These are phyloP conservation scores for Pogonocichla stellata DNA, from an alignment of 2,113 vertebrate genomes.

Conservation along the genomic window DNA sequence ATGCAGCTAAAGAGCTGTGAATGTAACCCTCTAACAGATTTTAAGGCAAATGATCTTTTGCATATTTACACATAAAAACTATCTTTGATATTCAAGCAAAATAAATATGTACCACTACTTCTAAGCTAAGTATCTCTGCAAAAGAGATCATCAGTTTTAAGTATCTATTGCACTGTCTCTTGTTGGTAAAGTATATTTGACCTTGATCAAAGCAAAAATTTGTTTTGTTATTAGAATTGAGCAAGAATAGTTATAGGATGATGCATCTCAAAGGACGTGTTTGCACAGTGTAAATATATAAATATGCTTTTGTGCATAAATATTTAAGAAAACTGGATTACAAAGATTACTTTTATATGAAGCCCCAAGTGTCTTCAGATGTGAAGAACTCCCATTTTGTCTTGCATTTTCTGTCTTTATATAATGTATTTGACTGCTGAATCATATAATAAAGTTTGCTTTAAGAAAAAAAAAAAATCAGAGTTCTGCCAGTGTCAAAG, in stretches of 20 bases:
- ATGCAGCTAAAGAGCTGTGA: not conserved
- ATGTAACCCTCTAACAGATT: constrained; percentile 2
- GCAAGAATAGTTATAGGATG: not conserved
- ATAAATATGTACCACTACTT: not conserved
- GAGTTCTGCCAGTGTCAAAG: not conserved
- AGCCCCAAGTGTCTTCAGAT: constrained; percentile 40
- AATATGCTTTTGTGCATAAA: constrained; percentile 66
- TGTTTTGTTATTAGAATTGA: not conserved
- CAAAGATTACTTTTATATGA: constrained; percentile 70
- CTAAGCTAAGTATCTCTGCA: not conserved
- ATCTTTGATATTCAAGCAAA: not conserved
- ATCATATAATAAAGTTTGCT: constrained; percentile 72
- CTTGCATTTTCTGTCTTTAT: constrained; percentile 51
- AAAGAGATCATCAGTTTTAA: not conserved
- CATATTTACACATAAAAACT: not conserved
- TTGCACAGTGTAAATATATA: constrained; percentile 64
- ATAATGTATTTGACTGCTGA: constrained; percentile 54
- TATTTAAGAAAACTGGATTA: constrained; percentile 75
- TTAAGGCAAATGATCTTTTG: not conserved
- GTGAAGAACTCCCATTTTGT: constrained; percentile 33
- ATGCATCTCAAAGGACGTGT: not conserved
- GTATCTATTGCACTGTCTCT: not conserved
- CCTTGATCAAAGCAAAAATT: not conserved
- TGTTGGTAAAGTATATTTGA: not conserved
- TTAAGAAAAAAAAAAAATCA: not conserved